phyloP scores from a whole-genome alignment of 2,888 invertebrate species.

The Hymenopus coronatus region DNA sequence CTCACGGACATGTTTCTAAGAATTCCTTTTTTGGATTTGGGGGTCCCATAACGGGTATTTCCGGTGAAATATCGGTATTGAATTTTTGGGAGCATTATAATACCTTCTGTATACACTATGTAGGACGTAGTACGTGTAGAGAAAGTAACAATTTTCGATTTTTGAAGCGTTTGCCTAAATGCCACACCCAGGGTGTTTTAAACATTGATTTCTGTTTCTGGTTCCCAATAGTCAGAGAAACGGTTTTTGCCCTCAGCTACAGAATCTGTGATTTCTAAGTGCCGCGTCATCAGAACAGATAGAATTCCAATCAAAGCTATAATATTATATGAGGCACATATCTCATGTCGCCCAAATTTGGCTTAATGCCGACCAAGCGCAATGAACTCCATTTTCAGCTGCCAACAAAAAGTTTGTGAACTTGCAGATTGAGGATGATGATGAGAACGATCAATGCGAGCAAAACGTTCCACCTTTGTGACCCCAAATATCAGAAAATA shows the following conservation, averaged over 20 bases:
- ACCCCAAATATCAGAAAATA: too few relatives aligned
- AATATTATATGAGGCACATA: not conserved
- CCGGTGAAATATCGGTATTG: too few relatives aligned
- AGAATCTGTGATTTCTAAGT: not conserved
- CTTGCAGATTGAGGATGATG: constrained; percentile 3
- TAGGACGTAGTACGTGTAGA: too few relatives aligned
- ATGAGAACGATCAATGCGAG: not conserved
- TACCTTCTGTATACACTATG: too few relatives aligned
- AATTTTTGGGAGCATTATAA: too few relatives aligned
- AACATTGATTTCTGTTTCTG: too few relatives aligned
- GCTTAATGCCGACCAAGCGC: not conserved
- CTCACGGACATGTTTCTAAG: too few relatives aligned
- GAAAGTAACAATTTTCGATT: too few relatives aligned
- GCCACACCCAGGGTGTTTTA: too few relatives aligned
- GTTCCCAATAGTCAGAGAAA: not conserved
- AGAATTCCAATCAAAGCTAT: not conserved
- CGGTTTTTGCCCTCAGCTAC: not conserved
- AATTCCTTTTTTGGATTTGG: too few relatives aligned
- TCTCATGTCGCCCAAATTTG: not conserved
- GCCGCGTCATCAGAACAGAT: not conserved
- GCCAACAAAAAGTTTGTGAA: constrained; percentile 3
- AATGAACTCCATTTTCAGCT: not conserved
- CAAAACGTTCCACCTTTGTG: not conserved
- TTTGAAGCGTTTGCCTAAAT: too few relatives aligned
- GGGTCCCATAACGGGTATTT: too few relatives aligned